Evolutionary conservation across 2,113 vertebrate species (phyloP).

Genomic region (Forbesichthys papilliferus): DNA sequence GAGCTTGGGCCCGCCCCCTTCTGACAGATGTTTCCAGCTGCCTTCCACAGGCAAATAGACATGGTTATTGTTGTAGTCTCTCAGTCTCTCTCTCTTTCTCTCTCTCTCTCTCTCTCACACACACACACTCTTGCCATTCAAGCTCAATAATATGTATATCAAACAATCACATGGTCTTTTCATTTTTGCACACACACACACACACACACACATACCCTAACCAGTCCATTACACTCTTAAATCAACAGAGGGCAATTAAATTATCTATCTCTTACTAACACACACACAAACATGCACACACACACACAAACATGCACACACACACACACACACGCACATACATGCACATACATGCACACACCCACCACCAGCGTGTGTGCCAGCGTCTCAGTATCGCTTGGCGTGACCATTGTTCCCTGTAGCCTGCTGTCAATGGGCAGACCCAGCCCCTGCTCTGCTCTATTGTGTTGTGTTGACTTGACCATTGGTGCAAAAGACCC

Average conservation of each 20-base stretch:
- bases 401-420: slow-evolving; percentile 72
- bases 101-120: slow-evolving; percentile 3
- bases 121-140: not conserved
- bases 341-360: slow-evolving; percentile 28
- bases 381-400: slow-evolving; percentile 72
- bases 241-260: slow-evolving; percentile 44
- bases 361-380: slow-evolving; percentile 57
- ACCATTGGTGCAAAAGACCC: slow-evolving; percentile 40
- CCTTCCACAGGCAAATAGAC: slow-evolving; percentile 52
- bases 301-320: not conserved
- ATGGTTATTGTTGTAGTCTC: slow-evolving; percentile 9
- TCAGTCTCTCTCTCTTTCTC: slow-evolving; percentile 3
- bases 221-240: slow-evolving; percentile 45
- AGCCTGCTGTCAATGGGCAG: slow-evolving; percentile 65
- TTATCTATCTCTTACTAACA: not conserved
- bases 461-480: slow-evolving; percentile 10
- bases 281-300: not conserved
- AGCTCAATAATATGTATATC: not conserved
- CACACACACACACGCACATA: not conserved
- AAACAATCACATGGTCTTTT: not conserved
- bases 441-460: slow-evolving; percentile 62
- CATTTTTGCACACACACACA: not conserved
- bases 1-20: slow-evolving; percentile 16
- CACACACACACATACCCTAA: not conserved
- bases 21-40: slow-evolving; percentile 77